Base-by-base conservation (phyloP, 2,113 vertebrate genomes). In the Lethenteron reissneri region DNA sequence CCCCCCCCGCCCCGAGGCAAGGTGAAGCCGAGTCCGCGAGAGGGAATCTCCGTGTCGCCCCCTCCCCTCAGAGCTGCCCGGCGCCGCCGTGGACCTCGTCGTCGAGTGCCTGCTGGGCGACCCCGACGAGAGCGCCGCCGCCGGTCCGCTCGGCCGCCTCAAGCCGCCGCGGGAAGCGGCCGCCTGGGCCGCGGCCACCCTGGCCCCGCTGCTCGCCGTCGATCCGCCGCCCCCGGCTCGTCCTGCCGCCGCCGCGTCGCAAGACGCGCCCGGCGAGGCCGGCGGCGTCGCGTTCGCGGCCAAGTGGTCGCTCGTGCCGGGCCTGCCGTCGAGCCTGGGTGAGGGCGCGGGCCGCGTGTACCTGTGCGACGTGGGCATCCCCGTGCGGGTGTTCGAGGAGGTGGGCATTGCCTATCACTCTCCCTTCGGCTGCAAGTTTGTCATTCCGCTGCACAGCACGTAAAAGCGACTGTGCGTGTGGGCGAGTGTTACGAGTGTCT, bases 351-450 rank as follows among this genome's bases (percentile, higher is more conserved):
- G 92, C 56, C 83, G 92, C 0, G 79, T 99, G 21, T 99, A 95
- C 78, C 79, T 96, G 72, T 97, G 94, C 69, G 94, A 99, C 83
- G 91, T 99, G 17, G 94, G 94, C 75, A 80, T 99, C 59, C 94
- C 92, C 19, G 84, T 86, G 73, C 87, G 90, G 74, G 90, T 99
- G 57, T 97, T 95, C 75, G 86, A 90, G 74, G 94, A 97, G 76
- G 90, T 92, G 76, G 92, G 90, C 74, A 89, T 99, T 78, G 88
- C 83, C 76, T 99, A 97, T 81, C 89, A 86, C 79, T 96, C 92
- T 0, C 94, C 94, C 10, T 99, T 99, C 0, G 92, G 94, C 72
- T 95, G 88, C 82, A 99, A 99, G 77, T 99, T 99, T 1, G 91
- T 97, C 78, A 95, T 99, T 75, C 92, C 94, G 0, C 77, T 99